A percentile compares a stretch with the other conserved stretches of the same genome.
phyloP scores from a whole-genome alignment of 1,140 invertebrate species.

The Pseudomyrmex sp. region DNA sequence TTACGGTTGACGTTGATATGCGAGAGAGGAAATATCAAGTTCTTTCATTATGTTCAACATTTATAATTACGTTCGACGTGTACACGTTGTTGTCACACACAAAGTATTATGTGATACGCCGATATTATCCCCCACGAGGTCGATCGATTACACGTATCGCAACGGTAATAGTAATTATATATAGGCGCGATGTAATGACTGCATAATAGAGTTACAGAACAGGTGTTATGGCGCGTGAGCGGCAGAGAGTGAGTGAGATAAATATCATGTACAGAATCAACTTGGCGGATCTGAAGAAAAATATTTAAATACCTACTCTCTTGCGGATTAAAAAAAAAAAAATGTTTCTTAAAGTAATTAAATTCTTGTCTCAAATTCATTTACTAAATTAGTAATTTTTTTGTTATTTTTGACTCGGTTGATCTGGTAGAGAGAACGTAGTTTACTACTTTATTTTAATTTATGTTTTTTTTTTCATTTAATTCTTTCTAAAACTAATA shows the following conservation, averaged over 20 bases:
- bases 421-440: no score
- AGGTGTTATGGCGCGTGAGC: neutral
- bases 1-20: conserved; percentile 20
- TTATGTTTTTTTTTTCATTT: neutral
- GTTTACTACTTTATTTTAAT: neutral
- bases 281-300: neutral
- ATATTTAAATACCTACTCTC: no score
- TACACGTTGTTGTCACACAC: neutral
- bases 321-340: no score
- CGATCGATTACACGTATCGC: conserved; percentile 14
- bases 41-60: neutral
- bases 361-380: no score
- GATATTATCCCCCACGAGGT: neutral
- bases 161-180: conserved; percentile 22
- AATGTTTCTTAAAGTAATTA: no score
- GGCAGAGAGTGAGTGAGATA: neutral
- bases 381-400: no score
- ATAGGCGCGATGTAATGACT: conserved; percentile 19
- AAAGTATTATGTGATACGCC: neutral
- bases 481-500: neutral
- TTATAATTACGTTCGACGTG: conserved; percentile 21
- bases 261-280: neutral
- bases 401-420: no score
- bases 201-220: conserved; percentile 27
- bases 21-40: conserved; percentile 23